These are phyloP conservation scores for Eufriesea mexicana DNA, from an alignment of 1,140 invertebrate genomes.

Conservation along the genomic window DNA sequence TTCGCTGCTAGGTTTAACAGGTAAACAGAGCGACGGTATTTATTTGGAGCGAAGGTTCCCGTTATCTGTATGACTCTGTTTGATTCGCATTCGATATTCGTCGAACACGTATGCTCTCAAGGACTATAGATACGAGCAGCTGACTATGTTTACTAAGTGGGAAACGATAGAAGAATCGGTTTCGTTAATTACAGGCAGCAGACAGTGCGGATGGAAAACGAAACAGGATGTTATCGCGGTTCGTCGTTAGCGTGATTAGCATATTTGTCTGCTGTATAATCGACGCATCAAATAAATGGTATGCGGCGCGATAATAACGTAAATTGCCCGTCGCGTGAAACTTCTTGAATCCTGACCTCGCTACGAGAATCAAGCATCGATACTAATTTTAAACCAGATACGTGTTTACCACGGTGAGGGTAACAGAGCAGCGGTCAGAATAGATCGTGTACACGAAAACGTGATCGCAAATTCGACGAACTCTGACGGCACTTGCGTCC, in stretches of 20 bases:
- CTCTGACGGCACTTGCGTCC: not conserved
- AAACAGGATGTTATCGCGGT: constrained; percentile 15
- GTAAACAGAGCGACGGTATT: not conserved
- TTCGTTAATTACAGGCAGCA: not conserved
- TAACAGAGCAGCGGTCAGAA: not conserved
- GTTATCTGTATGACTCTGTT: not conserved
- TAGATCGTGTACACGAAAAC: not conserved
- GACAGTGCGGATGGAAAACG: not conserved
- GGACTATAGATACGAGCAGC: too few species aligned
- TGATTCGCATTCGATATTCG: too few species aligned
- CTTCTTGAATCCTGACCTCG: not conserved
- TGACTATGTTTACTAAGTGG: not conserved
- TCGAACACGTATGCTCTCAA: not conserved
- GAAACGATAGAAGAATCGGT: not conserved
- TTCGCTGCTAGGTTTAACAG: not conserved
- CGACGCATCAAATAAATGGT: not conserved
- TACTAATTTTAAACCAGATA: constrained; percentile 14
- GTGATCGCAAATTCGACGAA: not conserved
- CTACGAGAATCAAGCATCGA: not conserved
- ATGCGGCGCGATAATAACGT: not conserved
- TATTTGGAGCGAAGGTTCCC: not conserved
- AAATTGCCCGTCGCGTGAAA: not conserved
- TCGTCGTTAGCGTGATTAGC: not conserved
- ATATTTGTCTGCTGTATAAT: constrained; percentile 10
- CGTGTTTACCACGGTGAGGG: not conserved